Evolutionary conservation across 1,140 invertebrate species (phyloP).

Genomic region (Bombus haemorrhoidalis): DNA sequence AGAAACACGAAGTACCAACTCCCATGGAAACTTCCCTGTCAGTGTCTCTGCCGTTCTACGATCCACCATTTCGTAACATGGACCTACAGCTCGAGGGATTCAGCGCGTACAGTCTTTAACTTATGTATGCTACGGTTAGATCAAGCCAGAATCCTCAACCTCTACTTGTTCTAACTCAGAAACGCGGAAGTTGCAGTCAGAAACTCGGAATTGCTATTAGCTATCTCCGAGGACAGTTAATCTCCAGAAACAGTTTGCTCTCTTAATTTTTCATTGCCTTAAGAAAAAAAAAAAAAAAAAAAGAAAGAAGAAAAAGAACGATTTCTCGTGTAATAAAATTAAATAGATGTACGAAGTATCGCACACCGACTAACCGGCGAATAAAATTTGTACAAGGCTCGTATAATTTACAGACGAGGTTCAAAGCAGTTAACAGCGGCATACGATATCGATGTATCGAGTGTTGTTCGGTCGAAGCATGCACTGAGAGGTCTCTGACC

Average conservation of each 20-base stretch:
- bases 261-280: no score
- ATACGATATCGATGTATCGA: neutral
- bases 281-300: neutral
- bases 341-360: neutral
- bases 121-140: neutral
- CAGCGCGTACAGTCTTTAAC: conserved; percentile 3
- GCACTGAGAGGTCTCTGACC: conserved; percentile 16
- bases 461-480: neutral
- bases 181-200: neutral
- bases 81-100: neutral
- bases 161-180: neutral
- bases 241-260: neutral
- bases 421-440: neutral
- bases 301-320: neutral
- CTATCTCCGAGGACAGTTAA: neutral
- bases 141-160: no score
- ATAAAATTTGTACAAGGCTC: neutral
- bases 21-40: neutral
- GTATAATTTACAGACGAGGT: neutral
- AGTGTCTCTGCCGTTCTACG: no score
- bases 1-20: neutral
- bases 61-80: neutral
- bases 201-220: neutral
- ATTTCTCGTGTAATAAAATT: neutral
- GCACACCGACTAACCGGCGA: neutral